Evolutionary conservation across 2,888 invertebrate genomes (phyloP), one percentile per base, ranked within the genome.

Genomic region (Sthenelais limicola): DNA sequence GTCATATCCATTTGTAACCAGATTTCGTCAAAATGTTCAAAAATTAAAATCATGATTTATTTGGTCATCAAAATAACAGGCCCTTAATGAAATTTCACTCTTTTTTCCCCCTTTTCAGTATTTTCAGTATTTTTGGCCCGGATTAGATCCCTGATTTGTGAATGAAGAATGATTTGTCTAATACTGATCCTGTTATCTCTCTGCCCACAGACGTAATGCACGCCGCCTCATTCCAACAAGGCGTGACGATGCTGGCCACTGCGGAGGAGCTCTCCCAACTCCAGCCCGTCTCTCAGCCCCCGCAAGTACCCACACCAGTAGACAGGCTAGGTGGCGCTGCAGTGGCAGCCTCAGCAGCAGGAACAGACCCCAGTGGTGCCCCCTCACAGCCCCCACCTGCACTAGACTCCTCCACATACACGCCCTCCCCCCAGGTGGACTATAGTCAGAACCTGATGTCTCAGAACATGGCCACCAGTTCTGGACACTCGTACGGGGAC

Each of bases 201-300:
- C 32, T 28, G 24, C 28, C 24, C 18, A 3, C 54, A 54, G 54
- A 54, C n/a, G 5, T 32, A 21, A 62, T 62, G 62, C 62, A 24
- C 15, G 62, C 38, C 24, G 43, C 62, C 21, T 62, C 62, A n/a
- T 62, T 62, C 62, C 62, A n/a, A n/a, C n/a, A 62, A 62, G 62
- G 62, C 9, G 62, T 62, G 38, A 62, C 38, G 26, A 35, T 62
- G 62, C 62, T 62, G 9, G 15, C 38, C 38, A 62, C 2, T 28
- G n/a, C n/a, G n/a, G 62, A 62, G 24, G 62, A 62, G 15, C 62
- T 62, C 26, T 26, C 62, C 15, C 62, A 62, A 62, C 62, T 38
- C 7, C 62, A 38, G n/a, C 38, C n/a, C n/a, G n/a, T n/a, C n/a
- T n/a, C 62, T 5, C 62, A 62, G 62, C 43, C 62, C 26, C 24